phyloP scores from a whole-genome alignment of 2,797 vertebrate species.

The Mionectes olivaceus region DNA sequence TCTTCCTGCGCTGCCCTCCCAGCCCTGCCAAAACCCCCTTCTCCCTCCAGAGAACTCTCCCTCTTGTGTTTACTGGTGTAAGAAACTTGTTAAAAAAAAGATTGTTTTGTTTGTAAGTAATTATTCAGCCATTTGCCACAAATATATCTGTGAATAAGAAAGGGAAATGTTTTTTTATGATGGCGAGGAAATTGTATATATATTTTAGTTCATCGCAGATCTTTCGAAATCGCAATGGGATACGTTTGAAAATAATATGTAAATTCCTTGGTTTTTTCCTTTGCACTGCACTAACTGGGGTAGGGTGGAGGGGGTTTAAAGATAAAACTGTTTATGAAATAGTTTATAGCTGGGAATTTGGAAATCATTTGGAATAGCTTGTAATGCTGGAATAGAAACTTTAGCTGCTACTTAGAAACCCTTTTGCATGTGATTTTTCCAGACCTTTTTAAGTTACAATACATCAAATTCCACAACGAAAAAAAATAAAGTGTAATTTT shows the following conservation, averaged over 20 bases:
- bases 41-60: background rate
- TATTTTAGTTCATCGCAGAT: constrained; percentile 58
- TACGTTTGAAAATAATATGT: constrained; percentile 54
- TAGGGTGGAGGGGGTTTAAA: constrained; percentile 18
- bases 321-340: background rate
- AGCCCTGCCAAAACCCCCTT: background rate
- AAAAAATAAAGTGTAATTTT: constrained; percentile 80
- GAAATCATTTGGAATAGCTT: constrained; percentile 20
- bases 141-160: constrained; percentile 77
- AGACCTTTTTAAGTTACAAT: constrained; percentile 76
- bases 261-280: constrained; percentile 57
- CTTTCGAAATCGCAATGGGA: background rate
- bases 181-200: constrained; percentile 50
- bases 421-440: constrained; percentile 84
- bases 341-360: constrained; percentile 17
- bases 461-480: constrained; percentile 71
- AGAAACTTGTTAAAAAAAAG: constrained; percentile 36
- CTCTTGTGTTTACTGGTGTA: constrained; percentile 60
- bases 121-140: constrained; percentile 74
- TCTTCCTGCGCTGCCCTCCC: background rate
- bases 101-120: constrained; percentile 69
- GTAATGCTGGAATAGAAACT: constrained; percentile 53
- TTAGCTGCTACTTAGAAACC: constrained; percentile 81
- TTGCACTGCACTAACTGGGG: constrained; percentile 61
- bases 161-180: constrained; percentile 66